These are phyloP conservation scores for Drosophila prostipennis DNA, from an alignment of 2,888 invertebrate species.

Conservation along the genomic window DNA sequence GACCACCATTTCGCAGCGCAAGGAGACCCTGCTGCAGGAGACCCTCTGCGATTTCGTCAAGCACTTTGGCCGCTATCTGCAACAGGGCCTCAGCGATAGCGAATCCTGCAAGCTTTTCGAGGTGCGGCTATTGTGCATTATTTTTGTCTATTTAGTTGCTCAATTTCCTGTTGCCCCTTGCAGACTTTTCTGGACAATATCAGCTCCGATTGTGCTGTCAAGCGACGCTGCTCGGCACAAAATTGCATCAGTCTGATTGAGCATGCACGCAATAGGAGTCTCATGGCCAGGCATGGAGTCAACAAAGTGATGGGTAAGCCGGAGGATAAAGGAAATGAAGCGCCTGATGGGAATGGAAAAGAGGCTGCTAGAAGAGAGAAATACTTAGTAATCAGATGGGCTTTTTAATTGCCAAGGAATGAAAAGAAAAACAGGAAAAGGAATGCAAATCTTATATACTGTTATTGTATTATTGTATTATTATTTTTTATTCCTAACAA, in stretches of 20 bases:
- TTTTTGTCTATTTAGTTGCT: no score
- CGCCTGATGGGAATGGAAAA: conserved; percentile 10
- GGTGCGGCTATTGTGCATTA: conserved; percentile 54
- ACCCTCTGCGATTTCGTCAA: conserved; percentile 83
- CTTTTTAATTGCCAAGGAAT: no score
- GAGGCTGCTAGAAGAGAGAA: not conserved
- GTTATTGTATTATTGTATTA: no score
- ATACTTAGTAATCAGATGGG: not conserved
- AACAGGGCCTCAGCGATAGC: conserved; percentile 83
- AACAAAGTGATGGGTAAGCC: conserved; percentile 83
- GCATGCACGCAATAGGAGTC: conserved; percentile 88
- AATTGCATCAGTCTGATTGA: conserved; percentile 92
- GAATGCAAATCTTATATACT: no score
- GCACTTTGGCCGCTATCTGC: conserved; percentile 81
- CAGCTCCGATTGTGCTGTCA: conserved; percentile 87
- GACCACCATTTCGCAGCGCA: conserved; percentile 88
- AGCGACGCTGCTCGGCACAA: conserved; percentile 92
- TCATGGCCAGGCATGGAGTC: conserved; percentile 85
- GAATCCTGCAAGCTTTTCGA: conserved; percentile 83
- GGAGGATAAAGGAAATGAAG: conserved; percentile 53
- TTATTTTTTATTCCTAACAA: no score
- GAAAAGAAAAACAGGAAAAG: no score
- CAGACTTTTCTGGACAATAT: conserved; percentile 84
- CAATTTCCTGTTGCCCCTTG: conserved; percentile 28
- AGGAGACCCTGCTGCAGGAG: conserved; percentile 85